These are phyloP conservation scores for Euwallacea similis DNA, from an alignment of 1,140 invertebrate genomes.

Conservation along the genomic window DNA sequence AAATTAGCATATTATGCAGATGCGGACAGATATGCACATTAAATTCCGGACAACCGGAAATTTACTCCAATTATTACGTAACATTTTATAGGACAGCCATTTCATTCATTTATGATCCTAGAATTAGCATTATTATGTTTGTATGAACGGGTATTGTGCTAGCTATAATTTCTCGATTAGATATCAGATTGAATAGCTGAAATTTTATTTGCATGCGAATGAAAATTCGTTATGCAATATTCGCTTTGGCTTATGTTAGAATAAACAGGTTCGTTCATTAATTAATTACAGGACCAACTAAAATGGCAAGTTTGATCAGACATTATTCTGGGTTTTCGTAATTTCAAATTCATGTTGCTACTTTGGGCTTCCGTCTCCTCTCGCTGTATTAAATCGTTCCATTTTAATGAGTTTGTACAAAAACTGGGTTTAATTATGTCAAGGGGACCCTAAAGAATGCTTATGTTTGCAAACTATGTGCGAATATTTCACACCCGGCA, in stretches of 20 bases:
- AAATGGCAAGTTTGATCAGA: no score
- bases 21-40: constrained; percentile 18
- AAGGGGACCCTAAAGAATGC: neutral
- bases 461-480: constrained; percentile 7
- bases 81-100: constrained; percentile 12
- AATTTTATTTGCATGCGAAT: neutral
- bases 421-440: constrained; percentile 5
- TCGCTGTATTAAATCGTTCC: neutral
- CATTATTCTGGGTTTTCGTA: no score
- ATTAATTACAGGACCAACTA: no score
- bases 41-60: constrained; percentile 19
- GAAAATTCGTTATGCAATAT: neutral
- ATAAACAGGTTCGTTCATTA: neutral
- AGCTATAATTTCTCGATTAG: constrained; percentile 4
- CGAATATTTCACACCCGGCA: neutral
- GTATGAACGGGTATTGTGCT: neutral
- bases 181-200: constrained; percentile 1
- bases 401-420: neutral
- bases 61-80: constrained; percentile 22
- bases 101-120: constrained; percentile 11
- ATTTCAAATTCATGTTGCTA: no score
- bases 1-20: constrained; percentile 26
- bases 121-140: constrained; percentile 3
- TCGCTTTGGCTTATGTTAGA: neutral
- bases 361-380: neutral